Percentiles rank a stretch among this genome's conserved stretches.
These are phyloP conservation scores for Schrankia costaestrigalis DNA, from an alignment of 2,888 invertebrate species.

Conservation along the genomic window DNA sequence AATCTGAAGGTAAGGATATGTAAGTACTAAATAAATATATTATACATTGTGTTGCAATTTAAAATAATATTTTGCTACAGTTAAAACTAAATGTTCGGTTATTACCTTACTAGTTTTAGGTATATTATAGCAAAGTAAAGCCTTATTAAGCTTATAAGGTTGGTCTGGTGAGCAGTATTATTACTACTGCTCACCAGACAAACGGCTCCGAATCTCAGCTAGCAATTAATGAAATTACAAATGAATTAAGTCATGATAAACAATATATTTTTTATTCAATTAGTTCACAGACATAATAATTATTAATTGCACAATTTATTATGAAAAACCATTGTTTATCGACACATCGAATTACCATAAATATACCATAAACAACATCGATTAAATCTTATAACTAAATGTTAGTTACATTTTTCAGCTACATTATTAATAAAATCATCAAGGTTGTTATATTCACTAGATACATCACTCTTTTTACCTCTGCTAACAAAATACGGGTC, in stretches of 20 bases:
- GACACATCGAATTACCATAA: conserved; percentile 19
- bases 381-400: conserved; percentile 9
- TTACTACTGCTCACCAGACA: no score
- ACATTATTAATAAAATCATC: conserved; percentile 56
- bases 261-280: conserved; percentile 43
- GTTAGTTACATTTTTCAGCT: conserved; percentile 53
- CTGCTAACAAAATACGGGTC: conserved; percentile 73
- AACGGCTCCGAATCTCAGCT: no score
- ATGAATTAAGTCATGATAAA: conserved; percentile 28
- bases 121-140: no score
- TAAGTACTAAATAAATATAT: no score
- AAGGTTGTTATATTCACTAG: conserved; percentile 36
- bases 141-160: no score
- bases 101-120: no score
- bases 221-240: conserved; percentile 1
- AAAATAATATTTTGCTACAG: no score
- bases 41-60: no score
- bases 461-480: conserved; percentile 57
- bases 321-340: conserved; percentile 17
- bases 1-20: no score
- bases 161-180: no score
- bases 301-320: conserved; percentile 19
- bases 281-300: conserved; percentile 28
- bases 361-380: conserved; percentile 15
- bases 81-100: no score